Conservation (phyloP, 2,888 invertebrate genomes). For the Pyrochroa serraticornis region DNA sequence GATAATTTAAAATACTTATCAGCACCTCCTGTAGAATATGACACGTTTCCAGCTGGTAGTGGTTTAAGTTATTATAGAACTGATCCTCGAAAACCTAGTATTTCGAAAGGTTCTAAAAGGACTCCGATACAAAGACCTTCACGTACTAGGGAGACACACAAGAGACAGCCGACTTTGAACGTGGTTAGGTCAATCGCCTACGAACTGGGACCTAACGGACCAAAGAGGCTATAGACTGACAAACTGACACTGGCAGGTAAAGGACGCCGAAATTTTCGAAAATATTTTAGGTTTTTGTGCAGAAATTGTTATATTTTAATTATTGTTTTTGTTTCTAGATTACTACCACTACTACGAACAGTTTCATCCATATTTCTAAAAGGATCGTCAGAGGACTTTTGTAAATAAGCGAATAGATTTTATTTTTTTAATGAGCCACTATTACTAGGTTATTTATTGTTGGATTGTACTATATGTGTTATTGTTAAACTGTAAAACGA, state of each 20-base stretch:
- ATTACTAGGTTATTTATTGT: constrained; percentile 10
- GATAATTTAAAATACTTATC: constrained; percentile 10
- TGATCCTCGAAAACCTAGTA: background rate
- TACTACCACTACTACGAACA: constrained; percentile 29
- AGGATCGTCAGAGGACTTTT: background rate
- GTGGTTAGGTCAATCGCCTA: constrained; percentile 49
- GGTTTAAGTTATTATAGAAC: background rate
- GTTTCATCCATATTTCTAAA: constrained; percentile 31
- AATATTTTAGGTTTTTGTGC: background rate
- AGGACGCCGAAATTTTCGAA: background rate
- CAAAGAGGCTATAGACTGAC: constrained; percentile 50
- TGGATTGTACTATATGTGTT: constrained; percentile 1
- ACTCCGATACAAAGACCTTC: constrained; percentile 4
- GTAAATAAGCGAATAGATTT: background rate
- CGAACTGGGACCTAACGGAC: constrained; percentile 50
- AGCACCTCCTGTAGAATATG: constrained; percentile 2
- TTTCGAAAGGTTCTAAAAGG: background rate
- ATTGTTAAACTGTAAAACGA: constrained; percentile 3
- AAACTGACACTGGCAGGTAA: constrained; percentile 24
- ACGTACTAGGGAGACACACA: constrained; percentile 1
- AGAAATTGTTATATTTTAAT: background rate
- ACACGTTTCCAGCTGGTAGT: background rate
- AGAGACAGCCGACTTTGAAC: constrained; percentile 27
- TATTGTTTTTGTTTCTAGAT: constrained; percentile 13
- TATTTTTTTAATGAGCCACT: background rate